Base-by-base conservation (phyloP, 1,140 invertebrate species). In the Spodoptera litura region DNA sequence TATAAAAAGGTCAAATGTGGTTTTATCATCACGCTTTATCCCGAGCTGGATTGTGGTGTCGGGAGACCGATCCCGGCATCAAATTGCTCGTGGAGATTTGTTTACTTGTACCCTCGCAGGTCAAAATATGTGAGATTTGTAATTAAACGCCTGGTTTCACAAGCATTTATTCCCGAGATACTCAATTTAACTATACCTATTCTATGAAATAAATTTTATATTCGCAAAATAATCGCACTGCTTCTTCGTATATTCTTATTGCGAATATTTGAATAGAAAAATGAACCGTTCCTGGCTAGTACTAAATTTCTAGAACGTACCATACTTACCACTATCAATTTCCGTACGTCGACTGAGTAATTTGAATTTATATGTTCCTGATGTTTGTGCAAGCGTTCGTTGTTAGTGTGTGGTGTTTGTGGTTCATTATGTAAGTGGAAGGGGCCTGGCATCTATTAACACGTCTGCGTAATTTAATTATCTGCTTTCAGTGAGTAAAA, bases 1-100 rank as follows among this genome's bases (percentile, higher is more conserved):
- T 64, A 78, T 73, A 73, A 64, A 72, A 78, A 78, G 78, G 78
- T 78, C 78, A 73, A 66, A 73, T 73, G 78, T 78, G 70, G 58
- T 78, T 73, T 78, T 55, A 78, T 78, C 61, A 64, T 78, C 49
- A 73, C 52, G 59, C 70, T 62, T 78, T 64, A 73, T 25, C 70
- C 70, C 58, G 15, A 20, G 25, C 49, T 59, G 35, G 71, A 51
- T 61, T 61, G 71, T 51, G 71, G 71, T 51, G 71, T 27, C 15
- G 56, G 38, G 56, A 59, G 35, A 59, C 56, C 56, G 59, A 61
- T 49, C 71, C 44, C 55, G 20, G 35, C 56, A n/a, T 73, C 56
- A 73, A 73, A 73, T 73, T 59, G 55, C 71, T 61, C 38, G 51
- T 71, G 68, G 9, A 73, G 71, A 59, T 73, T 73, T 73, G 55